Conservation (phyloP, 2,888 invertebrate species). For the Nemotelus nigrinus region DNA sequence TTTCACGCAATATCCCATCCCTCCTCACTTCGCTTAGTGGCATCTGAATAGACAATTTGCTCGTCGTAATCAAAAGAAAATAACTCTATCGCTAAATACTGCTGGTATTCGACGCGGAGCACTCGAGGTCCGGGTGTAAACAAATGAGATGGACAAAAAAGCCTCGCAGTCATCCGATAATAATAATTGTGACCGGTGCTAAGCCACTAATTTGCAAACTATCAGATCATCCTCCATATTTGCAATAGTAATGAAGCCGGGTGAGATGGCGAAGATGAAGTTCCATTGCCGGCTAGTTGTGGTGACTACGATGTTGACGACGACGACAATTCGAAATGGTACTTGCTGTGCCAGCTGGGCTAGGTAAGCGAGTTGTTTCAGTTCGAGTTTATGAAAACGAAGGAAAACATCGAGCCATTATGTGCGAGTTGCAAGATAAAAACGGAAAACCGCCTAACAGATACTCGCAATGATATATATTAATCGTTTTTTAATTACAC, state of each 20-base stretch:
- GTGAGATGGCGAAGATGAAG: slow-evolving; percentile 13
- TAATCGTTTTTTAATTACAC: slow-evolving; percentile 50
- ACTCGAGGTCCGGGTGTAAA: slow-evolving; percentile 42
- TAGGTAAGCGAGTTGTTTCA: slow-evolving; percentile 26
- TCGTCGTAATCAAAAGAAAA: slow-evolving; percentile 24
- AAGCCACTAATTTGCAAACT: slow-evolving; percentile 51
- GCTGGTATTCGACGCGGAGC: not conserved
- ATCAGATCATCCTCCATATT: slow-evolving; percentile 50
- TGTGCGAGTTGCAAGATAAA: slow-evolving; percentile 44
- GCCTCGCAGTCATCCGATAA: slow-evolving; percentile 47
- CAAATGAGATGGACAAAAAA: slow-evolving; percentile 48
- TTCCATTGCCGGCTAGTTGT: not conserved
- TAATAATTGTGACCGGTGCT: slow-evolving; percentile 48
- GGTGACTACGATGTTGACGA: not conserved
- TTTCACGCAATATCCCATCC: not conserved
- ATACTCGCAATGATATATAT: slow-evolving; percentile 48
- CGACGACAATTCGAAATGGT: not conserved
- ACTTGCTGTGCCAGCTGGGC: not conserved
- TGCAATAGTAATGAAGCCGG: slow-evolving; percentile 44
- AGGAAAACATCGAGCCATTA: slow-evolving; percentile 45
- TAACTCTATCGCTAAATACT: slow-evolving; percentile 30
- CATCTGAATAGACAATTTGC: not conserved
- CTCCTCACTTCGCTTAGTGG: not conserved
- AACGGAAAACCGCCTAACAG: slow-evolving; percentile 48
- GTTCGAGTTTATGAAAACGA: slow-evolving; percentile 35